A percentile compares a stretch with the other conserved stretches of the same genome.
These are phyloP conservation scores for Torymus auratus DNA, from an alignment of 2,888 invertebrate genomes.

Conservation along the genomic window DNA sequence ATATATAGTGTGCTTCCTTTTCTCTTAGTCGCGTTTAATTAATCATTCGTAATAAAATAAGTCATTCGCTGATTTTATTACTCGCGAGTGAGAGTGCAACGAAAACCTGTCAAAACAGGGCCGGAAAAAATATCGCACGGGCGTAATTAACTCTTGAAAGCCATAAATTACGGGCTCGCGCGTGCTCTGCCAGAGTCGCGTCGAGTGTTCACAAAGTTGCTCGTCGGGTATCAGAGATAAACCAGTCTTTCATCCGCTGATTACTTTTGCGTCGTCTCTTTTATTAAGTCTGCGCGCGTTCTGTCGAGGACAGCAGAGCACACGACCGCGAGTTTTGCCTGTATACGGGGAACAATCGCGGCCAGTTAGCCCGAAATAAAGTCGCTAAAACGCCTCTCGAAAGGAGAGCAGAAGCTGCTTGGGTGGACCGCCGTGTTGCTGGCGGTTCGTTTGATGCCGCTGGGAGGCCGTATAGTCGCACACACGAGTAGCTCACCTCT, in stretches of 20 bases:
- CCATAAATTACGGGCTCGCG: conserved; percentile 34
- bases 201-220: conserved; percentile 32
- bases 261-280: conserved; percentile 42
- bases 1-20: conserved; percentile 3
- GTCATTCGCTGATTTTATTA: conserved; percentile 32
- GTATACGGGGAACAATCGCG: conserved; percentile 14
- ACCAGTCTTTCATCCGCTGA: conserved; percentile 49
- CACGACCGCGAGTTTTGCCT: not conserved
- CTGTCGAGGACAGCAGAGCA: no score
- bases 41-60: conserved; percentile 31
- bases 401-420: not conserved
- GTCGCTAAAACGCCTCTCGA: conserved; percentile 12
- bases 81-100: not conserved
- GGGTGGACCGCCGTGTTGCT: no score
- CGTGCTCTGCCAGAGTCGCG: not conserved
- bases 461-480: no score
- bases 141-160: conserved; percentile 49
- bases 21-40: conserved; percentile 2
- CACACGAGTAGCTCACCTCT: no score
- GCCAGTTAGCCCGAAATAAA: conserved; percentile 15
- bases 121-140: conserved; percentile 20
- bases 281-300: conserved; percentile 21
- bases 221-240: conserved; percentile 34
- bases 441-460: not conserved
- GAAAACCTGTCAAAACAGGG: conserved; percentile 21